Evolutionary conservation across 2,797 vertebrate species (phyloP), one percentile per base, ranked within the genome.

Genomic region (Megaceryle alcyon): DNA sequence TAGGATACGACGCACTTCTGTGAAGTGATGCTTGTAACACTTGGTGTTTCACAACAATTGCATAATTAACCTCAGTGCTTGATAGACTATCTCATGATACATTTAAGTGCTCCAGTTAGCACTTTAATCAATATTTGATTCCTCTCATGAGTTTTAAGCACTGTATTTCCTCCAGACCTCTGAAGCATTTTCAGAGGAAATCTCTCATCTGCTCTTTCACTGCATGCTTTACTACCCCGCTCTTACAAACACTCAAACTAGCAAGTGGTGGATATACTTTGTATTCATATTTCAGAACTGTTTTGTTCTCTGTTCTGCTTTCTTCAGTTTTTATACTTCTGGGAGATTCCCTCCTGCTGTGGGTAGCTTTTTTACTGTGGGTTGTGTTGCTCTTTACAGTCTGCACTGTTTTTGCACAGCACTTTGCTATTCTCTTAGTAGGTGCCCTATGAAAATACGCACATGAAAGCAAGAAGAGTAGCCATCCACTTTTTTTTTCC

Each of bases 201-300:
- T 71, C 9, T 86, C 69, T 60, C 28, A 20, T 37, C 18, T 82
- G 59, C 46, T 76, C 39, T 0, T 54, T 86, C 46, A 41, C 33
- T 1, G 0, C 26, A 2, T 25, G 4, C 25, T 65, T 37, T 70
- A 12, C 31, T 25, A 3, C 18, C 22, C 33, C 10, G 3, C 56
- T 77, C 43, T 80, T 72, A 23, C 21, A 60, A 54, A 8, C 41
- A 51, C 37, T 41, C 26, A 3, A 23, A 33, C 46, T 29, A 26
- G 41, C 26, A 6, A 6, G 1, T 28, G 15, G 9, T 61, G 26
- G 37, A 14, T 80, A 2, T 46, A 82, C 35, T 43, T 72, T 63
- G 7, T n/a, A 1, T 54, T 68, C 1, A 0, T 51, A 29, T 64
- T 68, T 64, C 66, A 54, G 37, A 44, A 29, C 33, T 59, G 26